Evolutionary conservation across 2,888 invertebrate genomes (phyloP).

Genomic region (Hemicrepidius hirtus): DNA sequence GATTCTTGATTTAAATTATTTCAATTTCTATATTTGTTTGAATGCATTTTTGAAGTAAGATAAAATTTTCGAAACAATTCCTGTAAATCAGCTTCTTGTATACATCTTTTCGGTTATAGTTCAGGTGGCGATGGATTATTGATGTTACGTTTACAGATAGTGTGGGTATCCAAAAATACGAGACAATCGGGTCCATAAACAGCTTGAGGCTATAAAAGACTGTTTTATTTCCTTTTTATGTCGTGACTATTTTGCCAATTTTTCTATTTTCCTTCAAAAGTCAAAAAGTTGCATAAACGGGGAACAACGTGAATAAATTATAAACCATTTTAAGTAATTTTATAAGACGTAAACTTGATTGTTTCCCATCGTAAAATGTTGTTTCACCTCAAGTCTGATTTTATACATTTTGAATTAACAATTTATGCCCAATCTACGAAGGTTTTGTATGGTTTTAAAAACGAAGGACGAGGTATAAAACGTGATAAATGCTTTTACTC

Average conservation of each 20-base stretch:
- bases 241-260: slow-evolving; percentile 1
- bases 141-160: slow-evolving; percentile 20
- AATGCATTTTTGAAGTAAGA: not conserved
- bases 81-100: not conserved
- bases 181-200: slow-evolving; percentile 17
- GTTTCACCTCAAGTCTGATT: too few relatives aligned
- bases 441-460: not conserved
- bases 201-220: slow-evolving; percentile 17
- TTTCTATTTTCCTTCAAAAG: not conserved
- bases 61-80: too few relatives aligned
- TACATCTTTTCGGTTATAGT: not conserved
- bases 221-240: slow-evolving; percentile 12
- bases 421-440: not conserved
- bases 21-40: not conserved
- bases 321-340: not conserved
- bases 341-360: too few relatives aligned
- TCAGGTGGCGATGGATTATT: not conserved
- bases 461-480: not conserved
- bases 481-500: slow-evolving; percentile 1
- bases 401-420: not conserved
- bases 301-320: not conserved
- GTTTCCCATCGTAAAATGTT: too few relatives aligned
- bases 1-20: slow-evolving; percentile 4
- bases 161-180: slow-evolving; percentile 10
- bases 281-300: too few relatives aligned